A percentile compares a stretch with the other conserved stretches of the same genome.
These are phyloP conservation scores for Acanthosepion lycidas DNA, from an alignment of 2,888 invertebrate species.

Conservation along the genomic window DNA sequence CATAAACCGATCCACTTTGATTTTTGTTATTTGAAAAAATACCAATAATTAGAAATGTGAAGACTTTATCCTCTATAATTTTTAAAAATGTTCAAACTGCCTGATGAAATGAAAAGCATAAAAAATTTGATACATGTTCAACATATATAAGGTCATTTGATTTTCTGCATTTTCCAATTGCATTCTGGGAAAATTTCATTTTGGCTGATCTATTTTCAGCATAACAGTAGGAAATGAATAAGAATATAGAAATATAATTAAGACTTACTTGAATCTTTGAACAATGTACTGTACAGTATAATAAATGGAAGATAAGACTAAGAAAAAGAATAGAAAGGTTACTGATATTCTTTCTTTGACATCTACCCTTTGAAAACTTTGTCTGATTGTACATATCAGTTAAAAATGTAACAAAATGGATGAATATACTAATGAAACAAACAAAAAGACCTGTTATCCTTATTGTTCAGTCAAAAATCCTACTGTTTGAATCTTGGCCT, in stretches of 20 bases:
- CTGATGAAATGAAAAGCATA: too few species aligned
- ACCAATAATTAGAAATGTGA: too few species aligned
- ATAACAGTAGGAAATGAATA: too few species aligned
- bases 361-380: not conserved
- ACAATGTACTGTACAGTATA: not conserved
- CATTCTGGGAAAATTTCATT: too few species aligned
- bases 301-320: not conserved
- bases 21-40: too few species aligned
- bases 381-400: not conserved
- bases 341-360: not conserved
- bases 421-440: not conserved
- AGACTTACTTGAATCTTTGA: not conserved
- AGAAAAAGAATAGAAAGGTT: not conserved
- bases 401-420: not conserved
- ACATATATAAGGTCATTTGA: too few species aligned
- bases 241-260: not conserved
- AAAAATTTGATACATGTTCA: too few species aligned
- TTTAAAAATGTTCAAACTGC: too few species aligned
- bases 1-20: too few species aligned
- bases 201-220: too few species aligned
- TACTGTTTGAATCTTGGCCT: not conserved
- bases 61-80: too few species aligned
- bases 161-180: too few species aligned
- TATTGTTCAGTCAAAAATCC: not conserved
- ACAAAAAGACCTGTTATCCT: not conserved